Evolutionary conservation across 2,113 vertebrate genomes (phyloP).

Genomic region (Tragelaphus buxtoni): DNA sequence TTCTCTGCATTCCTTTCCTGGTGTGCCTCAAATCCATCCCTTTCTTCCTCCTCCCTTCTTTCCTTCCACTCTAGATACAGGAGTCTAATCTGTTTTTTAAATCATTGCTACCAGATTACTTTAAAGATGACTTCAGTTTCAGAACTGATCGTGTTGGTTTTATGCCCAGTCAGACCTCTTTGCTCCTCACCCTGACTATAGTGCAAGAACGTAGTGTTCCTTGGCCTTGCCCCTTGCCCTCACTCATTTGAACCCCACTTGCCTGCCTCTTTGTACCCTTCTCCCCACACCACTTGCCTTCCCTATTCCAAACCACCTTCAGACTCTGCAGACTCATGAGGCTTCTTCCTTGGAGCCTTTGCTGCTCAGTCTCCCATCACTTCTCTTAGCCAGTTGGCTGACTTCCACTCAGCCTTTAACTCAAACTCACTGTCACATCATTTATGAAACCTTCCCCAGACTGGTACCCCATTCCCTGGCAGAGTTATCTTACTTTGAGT

Average conservation of each 20-base stretch:
- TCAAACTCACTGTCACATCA: neutral
- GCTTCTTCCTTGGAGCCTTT: neutral
- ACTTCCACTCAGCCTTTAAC: neutral
- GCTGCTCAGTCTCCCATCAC: fast-evolving
- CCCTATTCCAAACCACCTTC: neutral
- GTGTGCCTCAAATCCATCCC: neutral
- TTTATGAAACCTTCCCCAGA: neutral
- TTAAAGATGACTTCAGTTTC: neutral
- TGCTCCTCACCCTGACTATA: fast-evolving
- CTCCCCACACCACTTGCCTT: neutral
- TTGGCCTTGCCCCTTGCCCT: neutral
- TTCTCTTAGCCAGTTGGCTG: neutral
- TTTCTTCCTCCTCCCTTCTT: no score
- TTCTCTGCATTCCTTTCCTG: neutral
- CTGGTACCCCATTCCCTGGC: neutral
- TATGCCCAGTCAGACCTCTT: neutral
- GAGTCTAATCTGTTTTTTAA: neutral
- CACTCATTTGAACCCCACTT: neutral
- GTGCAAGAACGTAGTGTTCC: neutral
- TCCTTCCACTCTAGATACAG: neutral
- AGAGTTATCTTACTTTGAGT: neutral
- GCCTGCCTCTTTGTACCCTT: neutral
- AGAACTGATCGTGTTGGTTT: neutral
- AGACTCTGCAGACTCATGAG: neutral
- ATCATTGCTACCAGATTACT: neutral